A percentile compares a stretch with the other conserved stretches of the same genome.
These are phyloP conservation scores for Brachyalestes nurse DNA, from an alignment of 2,797 vertebrate species.

Conservation along the genomic window DNA sequence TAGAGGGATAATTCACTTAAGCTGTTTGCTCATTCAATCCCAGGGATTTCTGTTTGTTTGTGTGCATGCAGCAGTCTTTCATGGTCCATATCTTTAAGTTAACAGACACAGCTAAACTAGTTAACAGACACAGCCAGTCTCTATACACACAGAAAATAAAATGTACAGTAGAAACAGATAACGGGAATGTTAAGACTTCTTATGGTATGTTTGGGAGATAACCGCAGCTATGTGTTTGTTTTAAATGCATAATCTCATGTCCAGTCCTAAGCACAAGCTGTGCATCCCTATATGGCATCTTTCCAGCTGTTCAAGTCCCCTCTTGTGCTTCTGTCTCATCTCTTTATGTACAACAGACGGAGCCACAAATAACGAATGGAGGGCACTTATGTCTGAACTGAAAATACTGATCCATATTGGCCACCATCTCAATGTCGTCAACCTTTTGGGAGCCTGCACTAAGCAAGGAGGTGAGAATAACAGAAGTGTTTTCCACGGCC, in stretches of 20 bases:
- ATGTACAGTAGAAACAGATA: neutral
- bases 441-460: constrained; percentile 93
- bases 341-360: constrained; percentile 80
- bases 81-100: neutral
- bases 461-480: constrained; percentile 88
- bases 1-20: neutral
- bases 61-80: neutral
- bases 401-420: constrained; percentile 98
- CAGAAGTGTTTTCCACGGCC: neutral
- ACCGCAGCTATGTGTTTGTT: neutral
- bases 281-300: neutral
- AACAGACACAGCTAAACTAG: neutral
- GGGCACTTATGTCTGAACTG: constrained; percentile 94
- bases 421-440: constrained; percentile 94
- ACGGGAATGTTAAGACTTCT: neutral
- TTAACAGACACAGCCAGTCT: neutral
- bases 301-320: constrained; percentile 2
- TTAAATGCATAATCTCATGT: neutral
- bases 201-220: neutral
- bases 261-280: neutral
- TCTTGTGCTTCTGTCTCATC: neutral
- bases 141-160: neutral
- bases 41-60: neutral
- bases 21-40: neutral
- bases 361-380: constrained; percentile 91